Conservation (phyloP, 1,140 invertebrate species). For the Bilobella aurantiaca region DNA sequence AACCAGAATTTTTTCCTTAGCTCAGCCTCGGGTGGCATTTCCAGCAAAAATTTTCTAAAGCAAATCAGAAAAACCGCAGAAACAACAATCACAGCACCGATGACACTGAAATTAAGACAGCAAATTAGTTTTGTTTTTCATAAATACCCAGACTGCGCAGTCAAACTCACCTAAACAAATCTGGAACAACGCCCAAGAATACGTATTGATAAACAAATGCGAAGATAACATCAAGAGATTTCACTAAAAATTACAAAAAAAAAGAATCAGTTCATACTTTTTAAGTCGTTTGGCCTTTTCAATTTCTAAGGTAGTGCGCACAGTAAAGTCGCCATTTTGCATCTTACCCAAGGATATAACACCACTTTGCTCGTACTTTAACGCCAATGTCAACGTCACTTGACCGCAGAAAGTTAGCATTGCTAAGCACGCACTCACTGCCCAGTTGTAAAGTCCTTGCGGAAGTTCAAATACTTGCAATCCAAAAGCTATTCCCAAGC, state of each 20-base stretch:
- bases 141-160: not conserved
- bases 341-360: conserved; percentile 4
- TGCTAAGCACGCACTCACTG: not conserved
- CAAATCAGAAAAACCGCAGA: not conserved
- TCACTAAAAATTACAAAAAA: no score
- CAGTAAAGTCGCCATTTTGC: not conserved
- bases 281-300: no score
- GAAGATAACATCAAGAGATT: conserved; percentile 26
- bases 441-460: not conserved
- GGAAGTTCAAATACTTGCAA: not conserved
- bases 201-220: conserved; percentile 25
- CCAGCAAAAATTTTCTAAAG: not conserved
- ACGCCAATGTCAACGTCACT: not conserved
- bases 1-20: not conserved
- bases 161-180: conserved; percentile 19
- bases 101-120: not conserved
- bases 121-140: not conserved
- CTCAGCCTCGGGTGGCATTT: not conserved
- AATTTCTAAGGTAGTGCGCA: no score
- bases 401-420: not conserved
- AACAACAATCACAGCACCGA: not conserved
- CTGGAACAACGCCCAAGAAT: conserved; percentile 20
- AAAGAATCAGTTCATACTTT: no score
- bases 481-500: not conserved
- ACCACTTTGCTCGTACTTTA: conserved; percentile 4